Conservation (phyloP, 2,113 vertebrate species). For the Gnathonemus echidnorhynchus region DNA sequence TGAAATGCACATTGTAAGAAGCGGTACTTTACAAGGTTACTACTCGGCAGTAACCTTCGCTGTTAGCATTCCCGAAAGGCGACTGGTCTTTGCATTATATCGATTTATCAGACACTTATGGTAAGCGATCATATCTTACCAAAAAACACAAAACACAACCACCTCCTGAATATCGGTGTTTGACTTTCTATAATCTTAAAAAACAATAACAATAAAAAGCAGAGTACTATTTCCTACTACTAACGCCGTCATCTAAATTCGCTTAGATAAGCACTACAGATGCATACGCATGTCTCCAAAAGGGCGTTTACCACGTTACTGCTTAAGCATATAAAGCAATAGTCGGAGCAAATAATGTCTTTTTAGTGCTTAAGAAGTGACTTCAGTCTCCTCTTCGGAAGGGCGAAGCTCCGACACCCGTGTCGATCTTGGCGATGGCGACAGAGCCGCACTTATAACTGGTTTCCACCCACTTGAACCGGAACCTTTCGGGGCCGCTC, state of each 20-base stretch:
- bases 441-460: neutral
- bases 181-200: neutral
- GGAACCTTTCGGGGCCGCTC: constrained; percentile 55
- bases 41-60: neutral
- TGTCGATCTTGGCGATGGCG: neutral
- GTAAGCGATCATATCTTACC: neutral
- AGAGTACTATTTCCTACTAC: neutral
- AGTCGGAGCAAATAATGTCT: neutral
- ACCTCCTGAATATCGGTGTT: neutral
- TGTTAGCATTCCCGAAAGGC: neutral
- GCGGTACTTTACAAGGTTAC: neutral
- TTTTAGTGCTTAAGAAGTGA: neutral
- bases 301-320: neutral
- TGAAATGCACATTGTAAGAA: neutral
- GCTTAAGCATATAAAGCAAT: neutral
- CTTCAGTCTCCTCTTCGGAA: neutral
- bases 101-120: neutral
- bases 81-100: neutral
- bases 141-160: neutral
- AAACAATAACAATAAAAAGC: neutral
- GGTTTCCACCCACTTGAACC: constrained; percentile 60
- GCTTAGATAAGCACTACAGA: neutral
- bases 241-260: neutral
- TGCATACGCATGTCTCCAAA: neutral
- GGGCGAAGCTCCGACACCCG: neutral